phyloP scores from a whole-genome alignment of 2,797 vertebrate species.

The Tinamus major region DNA sequence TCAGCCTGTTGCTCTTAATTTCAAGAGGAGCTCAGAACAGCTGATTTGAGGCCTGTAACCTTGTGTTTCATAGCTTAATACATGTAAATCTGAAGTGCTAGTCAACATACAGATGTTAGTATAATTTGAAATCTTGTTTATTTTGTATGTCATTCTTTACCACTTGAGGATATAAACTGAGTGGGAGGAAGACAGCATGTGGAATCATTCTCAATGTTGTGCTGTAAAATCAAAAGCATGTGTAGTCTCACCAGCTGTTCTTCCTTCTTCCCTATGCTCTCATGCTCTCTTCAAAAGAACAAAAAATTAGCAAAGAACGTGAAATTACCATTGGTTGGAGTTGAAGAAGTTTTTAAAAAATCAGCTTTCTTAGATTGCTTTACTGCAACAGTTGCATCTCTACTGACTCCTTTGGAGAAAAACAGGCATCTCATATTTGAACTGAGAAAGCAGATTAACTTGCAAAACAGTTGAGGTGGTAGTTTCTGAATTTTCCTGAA shows the following conservation, averaged over 20 bases:
- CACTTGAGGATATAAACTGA: neutral
- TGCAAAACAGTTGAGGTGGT: neutral
- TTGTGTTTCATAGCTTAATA: neutral
- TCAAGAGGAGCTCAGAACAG: neutral
- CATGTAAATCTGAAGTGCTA: neutral
- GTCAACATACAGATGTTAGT: neutral
- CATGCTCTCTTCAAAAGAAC: neutral
- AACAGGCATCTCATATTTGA: neutral
- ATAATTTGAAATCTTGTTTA: neutral
- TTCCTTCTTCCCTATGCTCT: neutral
- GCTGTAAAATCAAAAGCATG: neutral
- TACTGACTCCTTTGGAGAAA: neutral
- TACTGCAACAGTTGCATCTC: neutral
- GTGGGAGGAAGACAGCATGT: neutral
- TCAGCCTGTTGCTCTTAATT: neutral
- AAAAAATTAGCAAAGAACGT: neutral
- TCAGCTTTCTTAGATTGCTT: neutral
- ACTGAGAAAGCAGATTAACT: neutral
- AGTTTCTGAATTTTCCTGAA: neutral
- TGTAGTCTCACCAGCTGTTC: neutral
- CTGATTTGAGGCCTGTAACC: neutral
- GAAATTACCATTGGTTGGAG: neutral
- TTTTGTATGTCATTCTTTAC: neutral
- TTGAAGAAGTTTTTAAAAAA: neutral
- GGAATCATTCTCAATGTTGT: rapidly evolving